phyloP scores from a whole-genome alignment of 2,888 invertebrate species.

The Nezara viridula region DNA sequence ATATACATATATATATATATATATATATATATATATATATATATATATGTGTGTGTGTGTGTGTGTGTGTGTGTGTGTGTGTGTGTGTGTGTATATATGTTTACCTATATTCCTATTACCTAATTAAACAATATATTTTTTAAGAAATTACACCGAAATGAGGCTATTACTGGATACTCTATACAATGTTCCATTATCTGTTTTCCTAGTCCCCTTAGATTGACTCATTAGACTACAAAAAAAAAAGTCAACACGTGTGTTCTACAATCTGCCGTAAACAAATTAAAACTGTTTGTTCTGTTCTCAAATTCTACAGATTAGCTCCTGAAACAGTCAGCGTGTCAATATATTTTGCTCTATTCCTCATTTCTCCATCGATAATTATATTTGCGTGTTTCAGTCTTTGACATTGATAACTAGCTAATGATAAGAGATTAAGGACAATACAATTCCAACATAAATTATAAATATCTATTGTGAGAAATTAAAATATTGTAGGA shows the following conservation, averaged over 20 bases:
- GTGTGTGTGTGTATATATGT: no score
- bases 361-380: neutral
- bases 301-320: neutral
- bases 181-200: neutral
- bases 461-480: no score
- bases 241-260: neutral
- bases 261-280: neutral
- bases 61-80: no score
- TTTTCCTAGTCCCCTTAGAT: neutral
- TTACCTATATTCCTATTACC: no score
- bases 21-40: no score
- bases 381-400: neutral
- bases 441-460: neutral
- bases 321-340: neutral
- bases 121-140: no score
- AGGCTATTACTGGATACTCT: neutral
- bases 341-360: neutral
- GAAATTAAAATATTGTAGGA: no score
- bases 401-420: neutral
- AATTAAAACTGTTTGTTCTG: neutral
- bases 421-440: neutral
- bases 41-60: no score
- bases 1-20: no score
- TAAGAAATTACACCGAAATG: no score
- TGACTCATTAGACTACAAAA: constrained; percentile 3